Evolutionary conservation across 92 coral and sea anemone genomes (phyloP).

Genomic region (Umimayanthus chanpuru): DNA sequence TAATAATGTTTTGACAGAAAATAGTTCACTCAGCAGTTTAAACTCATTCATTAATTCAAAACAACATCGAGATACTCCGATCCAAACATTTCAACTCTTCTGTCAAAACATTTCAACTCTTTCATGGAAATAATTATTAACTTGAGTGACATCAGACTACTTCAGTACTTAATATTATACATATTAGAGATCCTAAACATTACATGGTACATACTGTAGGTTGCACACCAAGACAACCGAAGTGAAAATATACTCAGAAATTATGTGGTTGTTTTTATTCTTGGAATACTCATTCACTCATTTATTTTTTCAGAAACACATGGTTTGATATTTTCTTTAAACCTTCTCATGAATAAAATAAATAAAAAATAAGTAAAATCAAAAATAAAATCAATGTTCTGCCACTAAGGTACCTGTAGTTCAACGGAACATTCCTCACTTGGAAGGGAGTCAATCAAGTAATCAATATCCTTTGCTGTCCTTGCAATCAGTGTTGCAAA

Average conservation of each 20-base stretch:
- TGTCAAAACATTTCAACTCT: no score
- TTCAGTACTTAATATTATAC: no score
- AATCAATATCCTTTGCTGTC: constrained; percentile 95
- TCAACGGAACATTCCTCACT: constrained; percentile 95
- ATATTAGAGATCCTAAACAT: no score
- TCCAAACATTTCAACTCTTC: no score
- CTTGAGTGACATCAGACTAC: no score
- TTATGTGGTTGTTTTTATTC: no score
- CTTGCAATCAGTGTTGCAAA: constrained; percentile 94
- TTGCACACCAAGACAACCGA: no score
- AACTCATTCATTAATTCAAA: background rate
- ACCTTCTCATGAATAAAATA: background rate
- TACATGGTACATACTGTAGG: no score
- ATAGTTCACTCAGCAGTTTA: background rate
- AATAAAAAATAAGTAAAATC: no score
- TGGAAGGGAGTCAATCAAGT: constrained; percentile 87
- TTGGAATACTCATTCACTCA: background rate
- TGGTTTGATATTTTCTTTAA: background rate
- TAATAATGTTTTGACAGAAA: constrained; percentile 10
- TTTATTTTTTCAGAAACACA: background rate
- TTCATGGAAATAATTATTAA: no score
- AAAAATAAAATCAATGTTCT: no score
- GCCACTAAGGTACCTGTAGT: constrained; percentile 69
- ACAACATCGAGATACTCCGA: no score
- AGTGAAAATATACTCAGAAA: background rate